These are phyloP conservation scores for Oreochromis spilurus DNA, from an alignment of 2,113 vertebrate species.

Conservation along the genomic window DNA sequence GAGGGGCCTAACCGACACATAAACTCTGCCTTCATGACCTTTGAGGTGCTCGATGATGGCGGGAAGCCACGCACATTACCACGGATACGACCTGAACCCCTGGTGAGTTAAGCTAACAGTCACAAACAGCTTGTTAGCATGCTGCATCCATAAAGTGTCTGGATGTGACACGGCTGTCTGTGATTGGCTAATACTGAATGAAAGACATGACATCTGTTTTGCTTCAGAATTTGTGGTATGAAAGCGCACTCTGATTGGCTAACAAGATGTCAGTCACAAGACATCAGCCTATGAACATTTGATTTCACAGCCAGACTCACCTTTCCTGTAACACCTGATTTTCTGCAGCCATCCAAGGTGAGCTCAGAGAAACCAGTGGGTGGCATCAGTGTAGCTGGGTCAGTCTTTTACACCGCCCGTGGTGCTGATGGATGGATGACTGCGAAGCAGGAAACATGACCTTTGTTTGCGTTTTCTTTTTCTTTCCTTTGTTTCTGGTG, in stretches of 20 bases:
- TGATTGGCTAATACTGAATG: neutral
- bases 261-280: neutral
- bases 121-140: neutral
- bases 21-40: slow-evolving; percentile 95
- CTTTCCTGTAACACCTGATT: neutral
- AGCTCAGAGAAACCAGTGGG: neutral
- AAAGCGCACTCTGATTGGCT: neutral
- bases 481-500: neutral
- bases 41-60: slow-evolving; percentile 78
- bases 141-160: neutral
- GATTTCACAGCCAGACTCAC: neutral
- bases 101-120: slow-evolving; percentile 64
- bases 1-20: slow-evolving; percentile 80
- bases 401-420: neutral
- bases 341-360: neutral
- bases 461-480: neutral
- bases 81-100: slow-evolving; percentile 78
- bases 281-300: neutral
- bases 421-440: neutral
- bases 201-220: neutral
- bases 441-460: neutral
- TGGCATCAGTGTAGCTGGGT: neutral
- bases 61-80: slow-evolving; percentile 75
- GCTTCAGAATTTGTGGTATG: neutral
- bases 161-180: neutral